Evolutionary conservation across 2,797 vertebrate species (phyloP), one percentile per base, ranked within the genome.

Genomic region (Echeneis naucrates): DNA sequence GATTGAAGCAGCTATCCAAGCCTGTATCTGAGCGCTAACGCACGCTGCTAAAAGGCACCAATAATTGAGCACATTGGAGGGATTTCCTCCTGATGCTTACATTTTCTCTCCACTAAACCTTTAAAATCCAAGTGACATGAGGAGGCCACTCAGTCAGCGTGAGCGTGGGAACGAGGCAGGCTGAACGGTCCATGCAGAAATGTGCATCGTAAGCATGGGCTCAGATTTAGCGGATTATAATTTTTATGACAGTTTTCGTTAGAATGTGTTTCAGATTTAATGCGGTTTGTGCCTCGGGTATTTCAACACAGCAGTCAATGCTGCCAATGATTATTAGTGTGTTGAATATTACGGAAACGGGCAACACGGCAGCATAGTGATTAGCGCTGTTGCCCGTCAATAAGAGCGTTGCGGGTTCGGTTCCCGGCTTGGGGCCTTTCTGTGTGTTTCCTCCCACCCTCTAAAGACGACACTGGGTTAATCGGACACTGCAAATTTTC

Each of bases 101-200:
- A 75, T 83, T 89, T 78, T 84, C 76, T 82, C 83, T 75, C 79
- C 82, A 84, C 62, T 52, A 84, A 61, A 68, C 78, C 75, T 72
- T 80, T 71, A 89, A 86, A 84, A 82, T 77, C 73, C 57, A 76
- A 83, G 82, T 75, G 80, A 53, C 16, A 65, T 16, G 58, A 8
- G 21, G 65, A 76, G 82, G 57, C 21, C 21, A 54, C 37, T 50
- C 23, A 24, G 17, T 26, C 68, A 26, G 56, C 12, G 44, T 30
- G 52, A 59, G 47, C 33, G 42, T 53, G 63, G 24, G 68, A 45
- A 55, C 47, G 16, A 57, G 55, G 33, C 5, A 8, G 21, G 63
- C 61, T 35, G 3, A 63, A 62, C 60, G 35, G 65, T 26, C n/a
- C n/a, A 35, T 65, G 53, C 68, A 70, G 71, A 62, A 81, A 87